Base-by-base conservation (phyloP, 30 jellyfish, hydroid and myxozoan species). In the Aurelia aurita complex sp. Pacific region DNA sequence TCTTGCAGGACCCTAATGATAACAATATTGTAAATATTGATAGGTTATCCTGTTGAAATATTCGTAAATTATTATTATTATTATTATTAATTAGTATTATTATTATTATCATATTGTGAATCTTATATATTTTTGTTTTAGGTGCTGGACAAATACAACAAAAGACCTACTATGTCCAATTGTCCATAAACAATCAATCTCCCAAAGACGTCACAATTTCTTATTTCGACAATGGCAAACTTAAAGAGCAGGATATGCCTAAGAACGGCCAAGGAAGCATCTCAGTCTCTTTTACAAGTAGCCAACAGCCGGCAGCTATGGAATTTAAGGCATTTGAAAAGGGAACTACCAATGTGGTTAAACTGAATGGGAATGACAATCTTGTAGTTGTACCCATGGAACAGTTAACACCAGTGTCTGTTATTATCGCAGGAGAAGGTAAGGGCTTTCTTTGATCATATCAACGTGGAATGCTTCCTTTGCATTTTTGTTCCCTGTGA, bases 141-240 rank as follows among this genome's bases (percentile, higher is more conserved):
- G 85, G 91, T 11, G 51, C 80, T 13, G 50, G 19, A 36, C 50
- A 35, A 36, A 34, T 36, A 34, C 80, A 77, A 33, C 57, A 8
- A 46, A 73, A 64, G 68, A 74, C 78, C 18, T 85, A 85, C 76
- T 85, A 85, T 53, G 94, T 74, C 2, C 36, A 80, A 60, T 55
- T 85, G 18, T 32, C 71, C 2, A 80, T 74, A 38, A 65, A 18
- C 38, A 85, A 85, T 61, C 72, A 40, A 18, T 74, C 82, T 10
- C 79, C 94, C 35, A 69, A 74, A 12, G 94, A 85, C 40, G 94
- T 65, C 59, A 75, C 85, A 5, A 42, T 85, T 33, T 54, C 82
- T n/a, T 85, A 75, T 38, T 64, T 32, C 0, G 87, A 60, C 3
- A 74, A 52, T 35, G 90, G 90, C 12, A 29, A 64, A 63, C 5